Percentiles rank a stretch among this genome's conserved stretches.
Conservation (phyloP, 2,113 vertebrate species). For the Bambusicola thoracicus region DNA sequence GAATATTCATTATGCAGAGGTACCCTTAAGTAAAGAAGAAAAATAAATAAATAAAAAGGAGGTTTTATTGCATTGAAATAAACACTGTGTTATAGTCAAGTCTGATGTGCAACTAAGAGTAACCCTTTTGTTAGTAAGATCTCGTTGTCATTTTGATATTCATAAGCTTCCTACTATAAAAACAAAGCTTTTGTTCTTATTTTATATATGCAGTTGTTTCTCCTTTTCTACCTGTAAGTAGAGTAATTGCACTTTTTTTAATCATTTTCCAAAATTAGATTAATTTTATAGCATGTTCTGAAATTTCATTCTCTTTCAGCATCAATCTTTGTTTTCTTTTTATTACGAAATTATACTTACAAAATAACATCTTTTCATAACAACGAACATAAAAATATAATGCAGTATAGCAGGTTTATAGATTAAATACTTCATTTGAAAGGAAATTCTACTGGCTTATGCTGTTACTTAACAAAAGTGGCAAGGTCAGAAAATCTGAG, state of each 20-base stretch:
- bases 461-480: slow-evolving; percentile 40
- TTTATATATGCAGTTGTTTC: slow-evolving; percentile 68
- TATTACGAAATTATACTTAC: slow-evolving; percentile 73
- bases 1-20: background rate
- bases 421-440: slow-evolving; percentile 70
- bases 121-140: slow-evolving; percentile 38
- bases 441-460: slow-evolving; percentile 46
- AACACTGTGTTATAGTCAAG: background rate
- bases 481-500: slow-evolving; percentile 35
- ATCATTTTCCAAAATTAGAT: slow-evolving; percentile 68
- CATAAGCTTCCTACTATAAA: slow-evolving; percentile 21
- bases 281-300: slow-evolving; percentile 70
- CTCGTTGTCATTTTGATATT: slow-evolving; percentile 11
- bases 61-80: background rate
- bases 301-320: slow-evolving; percentile 75
- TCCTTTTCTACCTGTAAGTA: slow-evolving; percentile 67
- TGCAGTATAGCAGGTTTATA: slow-evolving; percentile 59
- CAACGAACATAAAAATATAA: slow-evolving; percentile 63
- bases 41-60: background rate
- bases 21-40: background rate
- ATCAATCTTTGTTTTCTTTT: slow-evolving; percentile 70
- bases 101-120: slow-evolving; percentile 1
- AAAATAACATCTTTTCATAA: slow-evolving; percentile 67
- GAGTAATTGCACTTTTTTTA: slow-evolving; percentile 69
- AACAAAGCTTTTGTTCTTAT: slow-evolving; percentile 55